Conservation (phyloP, 2,113 vertebrate genomes). For the Tetrax tetrax region DNA sequence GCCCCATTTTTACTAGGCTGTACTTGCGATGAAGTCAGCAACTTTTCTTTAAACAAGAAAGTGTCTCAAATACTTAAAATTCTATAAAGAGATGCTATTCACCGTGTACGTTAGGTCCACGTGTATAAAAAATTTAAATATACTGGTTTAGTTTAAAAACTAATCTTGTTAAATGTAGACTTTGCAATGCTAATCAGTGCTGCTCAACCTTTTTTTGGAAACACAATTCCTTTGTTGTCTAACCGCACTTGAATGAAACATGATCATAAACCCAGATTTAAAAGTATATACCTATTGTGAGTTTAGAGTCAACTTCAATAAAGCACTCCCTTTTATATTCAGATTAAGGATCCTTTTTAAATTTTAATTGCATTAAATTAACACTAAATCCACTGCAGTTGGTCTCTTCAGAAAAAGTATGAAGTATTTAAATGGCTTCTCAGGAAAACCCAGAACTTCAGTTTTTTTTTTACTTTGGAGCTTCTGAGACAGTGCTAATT, state of each 20-base stretch:
- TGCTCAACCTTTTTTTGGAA: slow-evolving; percentile 49
- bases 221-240: slow-evolving; percentile 71
- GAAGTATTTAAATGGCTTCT: slow-evolving; percentile 5
- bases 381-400: slow-evolving; percentile 53
- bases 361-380: slow-evolving; percentile 70
- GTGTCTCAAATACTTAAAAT: slow-evolving; percentile 70
- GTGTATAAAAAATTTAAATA: slow-evolving; percentile 41
- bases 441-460: neutral
- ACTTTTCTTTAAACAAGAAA: slow-evolving; percentile 74
- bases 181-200: slow-evolving; percentile 65
- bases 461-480: neutral
- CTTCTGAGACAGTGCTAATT: slow-evolving; percentile 5
- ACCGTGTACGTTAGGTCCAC: neutral
- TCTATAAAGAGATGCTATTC: slow-evolving; percentile 56
- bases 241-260: slow-evolving; percentile 68
- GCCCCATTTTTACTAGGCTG: slow-evolving; percentile 74
- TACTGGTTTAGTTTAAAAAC: slow-evolving; percentile 60
- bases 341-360: slow-evolving; percentile 63
- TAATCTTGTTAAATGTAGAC: slow-evolving; percentile 57
- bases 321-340: slow-evolving; percentile 66
- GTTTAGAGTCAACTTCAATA: slow-evolving; percentile 61
- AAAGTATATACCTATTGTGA: slow-evolving; percentile 69
- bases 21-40: slow-evolving; percentile 77
- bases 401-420: slow-evolving; percentile 31
- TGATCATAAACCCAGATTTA: slow-evolving; percentile 74